Evolutionary conservation across 2,888 invertebrate species (phyloP), one percentile per base, ranked within the genome.

Genomic region (Herminia tarsipennalis): DNA sequence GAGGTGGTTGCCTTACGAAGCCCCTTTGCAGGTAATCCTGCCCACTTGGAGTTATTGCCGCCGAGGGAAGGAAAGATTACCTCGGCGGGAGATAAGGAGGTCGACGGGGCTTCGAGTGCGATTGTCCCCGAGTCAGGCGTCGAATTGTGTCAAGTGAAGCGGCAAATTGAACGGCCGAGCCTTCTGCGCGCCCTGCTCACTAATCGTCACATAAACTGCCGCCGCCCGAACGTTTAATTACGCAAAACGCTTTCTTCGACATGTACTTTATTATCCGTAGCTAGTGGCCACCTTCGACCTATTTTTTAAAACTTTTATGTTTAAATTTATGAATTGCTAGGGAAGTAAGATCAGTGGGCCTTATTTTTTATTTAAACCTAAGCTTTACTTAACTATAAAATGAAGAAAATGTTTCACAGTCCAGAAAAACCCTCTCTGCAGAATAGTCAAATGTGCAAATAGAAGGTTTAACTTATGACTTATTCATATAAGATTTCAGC

Each of bases 141-240:
- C 90, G 89, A 90, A 90, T 91, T 91, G 90, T 91, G 90, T 91
- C 90, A 91, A 91, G 90, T 90, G 90, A 91, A 91, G 83, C 90
- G 89, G 89, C 85, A 91, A 91, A 91, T 91, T 91, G 90, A 91
- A 91, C 89, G 90, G 88, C 85, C 90, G 87, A 87, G 85, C 86
- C 85, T 86, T 88, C 84, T 86, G 87, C 83, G 83, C 85, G 81
- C 81, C 79, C 73, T 70, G 84, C 83, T 81, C 88, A 85, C 88
- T 90, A 91, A 90, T 90, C 88, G 88, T 80, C 87, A 83, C 89
- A 88, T 88, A 88, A 89, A 91, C 89, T 88, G 83, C 79, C 78
- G 70, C 76, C 70, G 73, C 83, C 81, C 78, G 79, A 81, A 82
- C 83, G 79, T 85, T 87, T 88, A 87, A 86, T 88, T 89, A 89